Evolutionary conservation across 2,888 invertebrate genomes (phyloP).

Genomic region (Dorcus hopei): DNA sequence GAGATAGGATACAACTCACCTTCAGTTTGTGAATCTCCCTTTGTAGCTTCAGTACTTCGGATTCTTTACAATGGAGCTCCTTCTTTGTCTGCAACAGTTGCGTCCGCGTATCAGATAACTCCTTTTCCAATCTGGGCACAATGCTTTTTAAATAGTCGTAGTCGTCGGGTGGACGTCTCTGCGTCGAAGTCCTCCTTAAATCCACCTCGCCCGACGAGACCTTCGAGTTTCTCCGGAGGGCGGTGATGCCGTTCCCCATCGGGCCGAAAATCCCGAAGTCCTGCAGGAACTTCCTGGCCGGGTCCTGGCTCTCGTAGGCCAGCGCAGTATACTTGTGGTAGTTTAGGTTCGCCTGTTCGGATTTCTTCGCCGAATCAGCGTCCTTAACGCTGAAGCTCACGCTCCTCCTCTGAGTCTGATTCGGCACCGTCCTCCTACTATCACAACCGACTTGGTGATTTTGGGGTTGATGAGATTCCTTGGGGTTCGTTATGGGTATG

Average conservation of each 20-base stretch:
- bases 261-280: constrained; percentile 44
- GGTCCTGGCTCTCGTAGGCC: constrained; percentile 36
- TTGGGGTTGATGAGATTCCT: constrained; percentile 11
- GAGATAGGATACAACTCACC: constrained; percentile 46
- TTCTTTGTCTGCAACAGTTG: constrained; percentile 57
- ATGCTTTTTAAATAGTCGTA: constrained; percentile 46
- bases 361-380: constrained; percentile 14
- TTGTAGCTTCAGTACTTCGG: constrained; percentile 59
- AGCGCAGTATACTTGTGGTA: constrained; percentile 41
- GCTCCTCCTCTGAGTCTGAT: constrained; percentile 13
- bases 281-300: constrained; percentile 43
- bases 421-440: constrained; percentile 20
- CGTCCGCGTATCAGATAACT: constrained; percentile 52
- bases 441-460: constrained; percentile 19
- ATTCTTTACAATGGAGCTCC: constrained; percentile 54
- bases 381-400: constrained; percentile 10
- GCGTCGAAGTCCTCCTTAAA: background rate
- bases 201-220: constrained; percentile 24
- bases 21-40: constrained; percentile 70
- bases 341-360: constrained; percentile 32
- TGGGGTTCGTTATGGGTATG: constrained; percentile 36
- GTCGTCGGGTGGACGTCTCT: constrained; percentile 32
- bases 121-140: constrained; percentile 50
- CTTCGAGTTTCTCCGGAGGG: constrained; percentile 34
- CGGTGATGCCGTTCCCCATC: constrained; percentile 46